phyloP scores from a whole-genome alignment of 2,888 invertebrate genomes.

The Ichneumoninae sp. region DNA sequence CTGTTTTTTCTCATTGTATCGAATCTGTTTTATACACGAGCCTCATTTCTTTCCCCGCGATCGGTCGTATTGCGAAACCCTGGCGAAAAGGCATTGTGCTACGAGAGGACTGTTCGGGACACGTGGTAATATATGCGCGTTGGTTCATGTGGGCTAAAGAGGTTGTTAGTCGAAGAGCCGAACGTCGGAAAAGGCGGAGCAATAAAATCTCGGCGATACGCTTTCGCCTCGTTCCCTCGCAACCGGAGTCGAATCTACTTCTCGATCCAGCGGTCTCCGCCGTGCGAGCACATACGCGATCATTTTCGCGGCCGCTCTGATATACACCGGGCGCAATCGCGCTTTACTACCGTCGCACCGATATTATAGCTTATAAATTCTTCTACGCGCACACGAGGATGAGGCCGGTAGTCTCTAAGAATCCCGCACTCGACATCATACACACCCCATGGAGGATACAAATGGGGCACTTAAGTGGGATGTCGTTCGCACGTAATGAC shows the following conservation, averaged over 20 bases:
- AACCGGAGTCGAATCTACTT: conserved; percentile 36
- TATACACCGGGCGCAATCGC: conserved; percentile 73
- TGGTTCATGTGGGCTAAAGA: conserved; percentile 9
- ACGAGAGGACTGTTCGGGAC: not conserved
- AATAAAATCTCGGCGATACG: conserved; percentile 49
- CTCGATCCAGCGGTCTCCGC: conserved; percentile 34
- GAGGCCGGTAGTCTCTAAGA: conserved; percentile 11
- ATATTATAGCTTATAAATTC: conserved; percentile 83
- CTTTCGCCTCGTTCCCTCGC: conserved; percentile 22
- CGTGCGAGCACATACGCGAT: conserved; percentile 66
- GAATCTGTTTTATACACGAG: too few species aligned
- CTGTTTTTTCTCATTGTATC: too few species aligned
- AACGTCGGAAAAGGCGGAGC: not conserved
- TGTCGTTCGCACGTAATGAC: conserved; percentile 79
- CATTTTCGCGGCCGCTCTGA: conserved; percentile 77
- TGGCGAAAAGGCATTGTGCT: not conserved
- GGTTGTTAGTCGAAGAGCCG: not conserved
- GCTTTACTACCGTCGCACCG: conserved; percentile 80
- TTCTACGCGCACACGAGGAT: conserved; percentile 49
- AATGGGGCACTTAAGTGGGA: conserved; percentile 77
- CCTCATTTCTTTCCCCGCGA: too few species aligned
- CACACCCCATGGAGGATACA: conserved; percentile 68
- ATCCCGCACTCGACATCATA: conserved; percentile 13
- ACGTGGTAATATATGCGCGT: conserved; percentile 1
- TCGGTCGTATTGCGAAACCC: not conserved